Evolutionary conservation across 2,113 vertebrate species (phyloP).

Genomic region (Lucifuga dentata): DNA sequence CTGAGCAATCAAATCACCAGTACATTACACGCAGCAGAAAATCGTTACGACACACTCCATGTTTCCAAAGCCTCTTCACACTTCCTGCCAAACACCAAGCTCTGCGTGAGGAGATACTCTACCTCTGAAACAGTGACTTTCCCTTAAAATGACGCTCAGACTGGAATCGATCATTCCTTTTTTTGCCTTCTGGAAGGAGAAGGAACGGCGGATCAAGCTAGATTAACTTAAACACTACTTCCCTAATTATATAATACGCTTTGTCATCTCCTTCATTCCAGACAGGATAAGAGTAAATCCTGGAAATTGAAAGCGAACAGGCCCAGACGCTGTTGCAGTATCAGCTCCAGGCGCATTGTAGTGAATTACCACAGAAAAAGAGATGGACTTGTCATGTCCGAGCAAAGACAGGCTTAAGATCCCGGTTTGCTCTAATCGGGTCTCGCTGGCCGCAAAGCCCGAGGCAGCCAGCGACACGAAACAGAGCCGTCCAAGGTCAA

Average conservation of each 20-base stretch:
- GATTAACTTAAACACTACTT: constrained; percentile 53
- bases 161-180: no score
- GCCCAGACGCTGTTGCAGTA: background rate
- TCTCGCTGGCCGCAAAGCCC: constrained; percentile 4
- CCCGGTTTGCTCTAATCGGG: constrained; percentile 35
- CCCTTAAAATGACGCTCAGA: no score
- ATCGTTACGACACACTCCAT: no score
- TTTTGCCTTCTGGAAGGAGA: no score
- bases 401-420: constrained; percentile 28
- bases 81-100: no score
- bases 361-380: constrained; percentile 43
- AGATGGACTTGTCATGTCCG: constrained; percentile 24
- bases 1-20: no score
- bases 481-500: constrained; percentile 9
- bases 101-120: no score
- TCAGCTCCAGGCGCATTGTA: constrained; percentile 16
- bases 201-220: background rate
- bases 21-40: no score
- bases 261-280: constrained; percentile 20
- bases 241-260: constrained; percentile 39
- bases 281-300: constrained; percentile 7
- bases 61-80: no score
- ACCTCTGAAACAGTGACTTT: no score
- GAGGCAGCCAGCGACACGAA: constrained; percentile 21
- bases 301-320: constrained; percentile 3